phyloP scores from a whole-genome alignment of 1,140 invertebrate genomes.

The Homarus americanus region DNA sequence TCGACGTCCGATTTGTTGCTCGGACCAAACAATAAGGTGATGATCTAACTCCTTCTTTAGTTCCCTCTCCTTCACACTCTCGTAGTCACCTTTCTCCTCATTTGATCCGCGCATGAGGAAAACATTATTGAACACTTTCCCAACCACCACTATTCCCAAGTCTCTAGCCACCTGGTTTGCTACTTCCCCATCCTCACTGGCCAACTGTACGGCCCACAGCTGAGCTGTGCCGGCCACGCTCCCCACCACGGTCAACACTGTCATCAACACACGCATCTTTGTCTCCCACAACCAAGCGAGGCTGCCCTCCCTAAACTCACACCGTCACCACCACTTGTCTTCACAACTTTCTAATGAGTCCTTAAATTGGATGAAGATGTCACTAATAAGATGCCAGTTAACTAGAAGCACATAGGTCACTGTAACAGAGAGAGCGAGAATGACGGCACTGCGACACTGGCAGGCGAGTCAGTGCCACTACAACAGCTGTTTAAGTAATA shows the following conservation, averaged over 20 bases:
- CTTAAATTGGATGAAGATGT: neutral
- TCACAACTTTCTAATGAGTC: neutral
- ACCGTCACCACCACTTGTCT: neutral
- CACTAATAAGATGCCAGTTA: neutral
- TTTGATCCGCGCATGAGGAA: conserved; percentile 15
- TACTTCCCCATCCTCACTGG: conserved; percentile 3
- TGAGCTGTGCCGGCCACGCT: neutral
- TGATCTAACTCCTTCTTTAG: conserved; percentile 4
- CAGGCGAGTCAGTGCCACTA: conserved; percentile 2
- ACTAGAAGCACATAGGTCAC: neutral
- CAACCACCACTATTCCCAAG: conserved; percentile 35
- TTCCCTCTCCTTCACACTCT: neutral
- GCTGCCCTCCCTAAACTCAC: neutral
- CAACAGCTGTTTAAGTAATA: conserved; percentile 35
- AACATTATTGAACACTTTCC: conserved; percentile 40
- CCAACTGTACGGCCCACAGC: conserved; percentile 54
- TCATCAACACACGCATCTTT: conserved; percentile 21
- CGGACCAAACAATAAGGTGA: conserved; percentile 45
- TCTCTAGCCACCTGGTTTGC: conserved; percentile 37
- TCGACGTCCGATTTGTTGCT: conserved; percentile 37
- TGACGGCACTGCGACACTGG: neutral
- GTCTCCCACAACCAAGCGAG: neutral
- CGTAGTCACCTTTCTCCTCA: neutral
- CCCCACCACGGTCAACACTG: neutral
- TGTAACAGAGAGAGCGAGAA: neutral